Base-by-base conservation (phyloP, 2,797 vertebrate genomes). In the Poecilia wingei region DNA sequence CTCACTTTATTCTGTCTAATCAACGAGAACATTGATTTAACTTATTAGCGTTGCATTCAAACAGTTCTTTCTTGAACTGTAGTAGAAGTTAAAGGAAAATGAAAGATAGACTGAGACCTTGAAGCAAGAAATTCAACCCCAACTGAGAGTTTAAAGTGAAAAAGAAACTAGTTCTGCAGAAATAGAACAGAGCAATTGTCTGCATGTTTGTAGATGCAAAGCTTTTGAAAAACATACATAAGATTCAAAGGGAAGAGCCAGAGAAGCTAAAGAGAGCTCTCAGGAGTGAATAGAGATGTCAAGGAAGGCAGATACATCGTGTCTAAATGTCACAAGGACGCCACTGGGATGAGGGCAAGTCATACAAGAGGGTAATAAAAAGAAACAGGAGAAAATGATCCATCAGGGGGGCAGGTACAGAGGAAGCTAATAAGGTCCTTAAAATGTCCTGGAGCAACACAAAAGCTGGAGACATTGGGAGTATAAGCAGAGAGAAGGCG, bases 271-370 rank as follows among this genome's bases (percentile, higher is more conserved):
- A 79, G 49, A 83, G 77, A 86, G 75, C 82, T 86, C 79, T 78
- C 70, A 75, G 46, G 39, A 51, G 49, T 59, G 68, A 84, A 64
- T 14, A 5, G 81, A 81, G 76, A 45, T 61, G 72, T 75, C 8
- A 28, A 74, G 45, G 75, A 59, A 57, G 36, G 73, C 16, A 25
- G 66, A 68, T 80, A 72, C 74, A 79, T 79, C 78, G 84, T 87
- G 68, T 85, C 43, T 71, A 83, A 82, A 88, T 91, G 82, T 83
- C 85, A 79, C 66, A 49, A 77, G 46, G 69, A 81, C 80, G 66
- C 82, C 28, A 4, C 53, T 10, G 68, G 80, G 75, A 78, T 70
- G n/a, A 20, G 3, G 13, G n/a, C 33, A 46, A 41, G 57, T 79
- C 79, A 71, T 71, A 28, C 41, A 45, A 71, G 68, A 71, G 68